Evolutionary conservation across 2,113 vertebrate genomes (phyloP), one percentile per base, ranked within the genome.

Genomic region (Mesitornis unicolor): DNA sequence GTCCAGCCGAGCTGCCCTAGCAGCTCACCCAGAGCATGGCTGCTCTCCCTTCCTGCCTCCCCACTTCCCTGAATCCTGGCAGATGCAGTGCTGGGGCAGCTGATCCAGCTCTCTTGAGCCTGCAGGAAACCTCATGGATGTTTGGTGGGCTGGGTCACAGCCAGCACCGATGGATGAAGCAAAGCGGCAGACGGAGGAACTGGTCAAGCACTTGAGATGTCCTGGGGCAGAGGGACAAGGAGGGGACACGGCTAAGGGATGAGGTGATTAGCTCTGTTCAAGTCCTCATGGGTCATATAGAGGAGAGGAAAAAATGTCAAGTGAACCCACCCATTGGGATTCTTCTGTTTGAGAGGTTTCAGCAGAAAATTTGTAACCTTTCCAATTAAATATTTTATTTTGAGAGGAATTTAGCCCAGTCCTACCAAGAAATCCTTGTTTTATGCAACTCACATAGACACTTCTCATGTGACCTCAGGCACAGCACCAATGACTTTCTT

Each of bases 51-150:
- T 28, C 68, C 36, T 26, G 33, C 11, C 31, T 50, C 3, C n/a
- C n/a, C n/a, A n/a, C n/a, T n/a, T n/a, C n/a, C n/a, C n/a, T n/a
- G n/a, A n/a, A n/a, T n/a, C n/a, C 18, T 2, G 3, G 63, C 11
- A 3, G 50, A 29, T 65, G 54, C 28, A 7, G 43, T 63, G 36
- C 47, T 57, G 28, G 16, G 53, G 31, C 38, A 35, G 38, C 36
- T 26, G 25, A 19, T 76, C 26, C 69, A 68, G n/a, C 51, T 48
- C n/a, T 26, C 18, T n/a, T 0, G 3, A 73, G 25, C 35, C 31
- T 53, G 13, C 54, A 82, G 78, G 11, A 45, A 65, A 38, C n/a
- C 26, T 28, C 0, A 0, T 1, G 4, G 53, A 36, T 35, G 9
- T 45, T 59, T 76, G 15, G 25, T 65, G 54, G 51, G 78, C 29